Base-by-base conservation (phyloP, 2,113 vertebrate genomes). In the Xenopus tropicalis region DNA sequence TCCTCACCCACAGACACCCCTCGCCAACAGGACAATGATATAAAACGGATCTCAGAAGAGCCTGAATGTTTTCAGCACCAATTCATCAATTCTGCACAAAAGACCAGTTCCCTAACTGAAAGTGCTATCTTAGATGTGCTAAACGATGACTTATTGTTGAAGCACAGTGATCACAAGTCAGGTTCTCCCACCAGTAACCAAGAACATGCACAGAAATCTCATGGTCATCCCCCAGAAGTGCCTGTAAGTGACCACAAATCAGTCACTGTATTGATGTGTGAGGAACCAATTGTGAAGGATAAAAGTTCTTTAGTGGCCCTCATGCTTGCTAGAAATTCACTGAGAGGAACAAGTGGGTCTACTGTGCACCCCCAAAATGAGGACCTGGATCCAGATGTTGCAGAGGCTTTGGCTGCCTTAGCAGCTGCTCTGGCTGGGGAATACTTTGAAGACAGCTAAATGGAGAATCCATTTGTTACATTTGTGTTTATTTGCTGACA, bases 371-470 rank as follows among this genome's bases (percentile, higher is more conserved):
- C 4, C 2, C 79, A 56, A 7, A 91, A 93, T 3, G 91, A 93
- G 3, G 46, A 91, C 51, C 93, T 93, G 6, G 95, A 98, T 2
- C 91, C 86, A 0, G 97, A 95, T 66, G 90, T 99, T 70, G 97
- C 94, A 0, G 96, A 95, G 82, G 96, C 95, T 17, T 92, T 99
- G 0, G 96, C 96, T 0, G 96, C 95, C 0, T 64, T 99, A 57
- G 96, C 95, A 79, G 95, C 95, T 14, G 96, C 96, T 43, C 98
- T 95, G 0, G 96, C 94, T 0, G 96, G 93, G 17, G 95, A 98
- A 85, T 86, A 90, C 0, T 2, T 78, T 37, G 87, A 86, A 0
- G 77, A 84, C 1, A 92, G 93, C 0, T 82, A 79, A 0, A 87
- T 89, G 0, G 4, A 19, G 54, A 20, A 37, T 37, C 1, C 2